A percentile compares a stretch with the other conserved stretches of the same genome.
Evolutionary conservation across 1,140 invertebrate species (phyloP).

Genomic region (Magallana ariakensis): DNA sequence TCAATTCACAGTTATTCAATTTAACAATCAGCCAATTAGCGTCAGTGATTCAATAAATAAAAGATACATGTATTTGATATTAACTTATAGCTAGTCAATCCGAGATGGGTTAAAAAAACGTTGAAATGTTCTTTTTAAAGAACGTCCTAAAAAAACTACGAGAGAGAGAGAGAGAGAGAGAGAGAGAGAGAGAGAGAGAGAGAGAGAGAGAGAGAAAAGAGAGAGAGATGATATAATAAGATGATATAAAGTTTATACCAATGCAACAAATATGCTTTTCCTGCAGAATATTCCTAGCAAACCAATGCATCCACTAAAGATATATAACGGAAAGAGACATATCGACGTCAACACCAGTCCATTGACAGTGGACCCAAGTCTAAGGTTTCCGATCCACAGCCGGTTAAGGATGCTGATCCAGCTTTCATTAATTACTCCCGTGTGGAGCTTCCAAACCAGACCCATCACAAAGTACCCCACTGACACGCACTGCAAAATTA

Average conservation of each 20-base stretch:
- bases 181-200: no score
- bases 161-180: no score
- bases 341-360: background rate
- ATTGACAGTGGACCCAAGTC: background rate
- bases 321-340: background rate
- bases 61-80: no score
- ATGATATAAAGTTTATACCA: background rate
- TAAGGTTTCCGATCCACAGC: background rate
- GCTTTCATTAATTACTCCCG: background rate
- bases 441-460: conserved; percentile 10
- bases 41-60: no score
- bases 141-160: no score
- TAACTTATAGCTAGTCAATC: no score
- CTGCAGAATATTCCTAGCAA: background rate
- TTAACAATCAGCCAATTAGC: no score
- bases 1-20: no score
- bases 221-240: no score
- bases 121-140: no score
- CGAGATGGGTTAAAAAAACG: no score
- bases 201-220: no score
- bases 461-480: conserved; percentile 7
- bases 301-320: background rate
- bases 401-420: background rate
- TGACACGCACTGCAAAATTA: background rate
- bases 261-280: background rate